Base-by-base conservation (phyloP, 2,113 vertebrate genomes). In the Clarias magur region DNA sequence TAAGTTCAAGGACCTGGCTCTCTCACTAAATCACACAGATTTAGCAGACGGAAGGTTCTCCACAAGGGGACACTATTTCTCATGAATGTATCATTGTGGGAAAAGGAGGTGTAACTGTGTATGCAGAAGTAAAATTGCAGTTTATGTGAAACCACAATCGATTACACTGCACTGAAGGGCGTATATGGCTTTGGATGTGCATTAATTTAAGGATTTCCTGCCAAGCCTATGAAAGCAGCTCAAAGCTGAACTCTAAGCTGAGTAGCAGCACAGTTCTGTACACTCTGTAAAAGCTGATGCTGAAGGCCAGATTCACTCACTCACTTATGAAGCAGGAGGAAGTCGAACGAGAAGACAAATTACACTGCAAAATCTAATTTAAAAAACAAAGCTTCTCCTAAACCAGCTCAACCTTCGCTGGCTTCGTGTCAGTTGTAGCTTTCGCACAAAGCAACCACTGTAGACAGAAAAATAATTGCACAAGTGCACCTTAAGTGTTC, bases 401-500 rank as follows among this genome's bases (percentile, higher is more conserved):
- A 78, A 85, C 78, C 76, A 85, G n/a, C 23, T 73, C 63, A 27
- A 81, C 57, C 67, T 85, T 85, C 23, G 62, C 65, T 48, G 83
- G 27, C 80, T 85, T 65, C 73, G 62, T 68, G 83, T 72, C 56
- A 84, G 12, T 30, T 75, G 76, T 54, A 80, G 42, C 34, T n/a
- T 9, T 48, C 70, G n/a, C n/a, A 60, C 42, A 76, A 76, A 82
- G 59, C 34, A 48, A 65, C 48, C 53, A 48, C 17, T 34, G 78
- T 53, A 83, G 15, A 60, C 84, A 60, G 62, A 78, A 80, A 76
- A 82, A 89, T 80, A 83, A 85, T 78, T 82, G 59, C 17, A 4
- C 70, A 72, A 60, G 53, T 70, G 56, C 54, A 70, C 70, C 54
- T 30, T 5, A 70, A 78, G 54, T 21, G 38, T 72, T 85, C 67